Evolutionary conservation across 1,140 invertebrate genomes (phyloP).

Genomic region (Zaprionus inermis): DNA sequence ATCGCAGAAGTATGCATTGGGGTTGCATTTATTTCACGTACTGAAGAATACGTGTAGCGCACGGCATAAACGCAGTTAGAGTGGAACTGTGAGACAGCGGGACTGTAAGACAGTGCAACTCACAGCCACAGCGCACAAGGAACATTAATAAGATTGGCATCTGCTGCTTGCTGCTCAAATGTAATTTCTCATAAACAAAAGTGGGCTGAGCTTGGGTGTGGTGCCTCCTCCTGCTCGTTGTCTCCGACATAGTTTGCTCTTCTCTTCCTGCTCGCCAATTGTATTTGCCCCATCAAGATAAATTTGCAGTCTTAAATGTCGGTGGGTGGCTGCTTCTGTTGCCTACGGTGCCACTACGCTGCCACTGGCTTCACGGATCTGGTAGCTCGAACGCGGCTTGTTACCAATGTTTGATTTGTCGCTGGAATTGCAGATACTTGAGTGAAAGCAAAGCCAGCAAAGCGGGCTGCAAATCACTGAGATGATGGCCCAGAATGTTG

Average conservation of each 20-base stretch:
- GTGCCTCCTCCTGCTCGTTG: constrained; percentile 9
- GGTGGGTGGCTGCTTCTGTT: constrained; percentile 42
- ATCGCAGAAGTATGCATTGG: too few species aligned
- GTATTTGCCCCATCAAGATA: constrained; percentile 70
- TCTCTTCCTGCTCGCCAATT: constrained; percentile 42
- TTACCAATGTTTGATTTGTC: constrained; percentile 37
- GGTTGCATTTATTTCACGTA: too few species aligned
- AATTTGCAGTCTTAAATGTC: constrained; percentile 42
- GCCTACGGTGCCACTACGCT: constrained; percentile 3
- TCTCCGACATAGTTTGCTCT: background rate
- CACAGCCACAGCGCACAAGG: constrained; percentile 11
- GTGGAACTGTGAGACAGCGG: background rate
- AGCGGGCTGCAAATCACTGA: background rate
- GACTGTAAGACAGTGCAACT: constrained; percentile 10
- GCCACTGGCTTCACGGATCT: constrained; percentile 41
- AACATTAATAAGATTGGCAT: constrained; percentile 82
- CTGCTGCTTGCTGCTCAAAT: constrained; percentile 79
- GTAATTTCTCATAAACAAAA: constrained; percentile 81
- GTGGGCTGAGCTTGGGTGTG: constrained; percentile 77
- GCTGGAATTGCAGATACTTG: constrained; percentile 1
- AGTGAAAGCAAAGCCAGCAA: constrained; percentile 15
- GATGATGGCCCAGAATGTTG: background rate
- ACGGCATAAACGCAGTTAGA: too few species aligned
- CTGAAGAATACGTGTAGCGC: too few species aligned
- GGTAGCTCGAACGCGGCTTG: constrained; percentile 59